Evolutionary conservation across 2,888 invertebrate genomes (phyloP), one percentile per base, ranked within the genome.

Genomic region (Dryadula phaetusa): DNA sequence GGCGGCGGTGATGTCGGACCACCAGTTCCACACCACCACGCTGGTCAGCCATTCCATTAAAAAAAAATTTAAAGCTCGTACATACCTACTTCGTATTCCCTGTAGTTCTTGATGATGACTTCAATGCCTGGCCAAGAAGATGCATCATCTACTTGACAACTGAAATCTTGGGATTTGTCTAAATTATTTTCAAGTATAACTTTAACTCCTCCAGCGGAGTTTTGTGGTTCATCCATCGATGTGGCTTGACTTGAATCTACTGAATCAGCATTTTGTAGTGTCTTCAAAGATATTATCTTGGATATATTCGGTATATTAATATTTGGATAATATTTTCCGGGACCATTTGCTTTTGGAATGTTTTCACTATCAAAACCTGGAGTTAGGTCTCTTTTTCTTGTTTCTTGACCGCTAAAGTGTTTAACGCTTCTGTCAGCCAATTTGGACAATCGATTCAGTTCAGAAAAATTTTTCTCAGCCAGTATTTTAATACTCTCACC

Each of bases 61-160:
- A n/a, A n/a, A n/a, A n/a, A 18, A 16, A 10, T 46, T 10, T 44
- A 44, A 16, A 20, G 3, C 2, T 46, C 12, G 5, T n/a, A 28
- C 16, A 77, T 84, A 95, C 95, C 94, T 87, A 86, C 83, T 70
- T 92, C 92, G 80, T 90, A 94, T 72, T 88, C 88, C 74, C 86
- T 92, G 77, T 93, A 95, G 46, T 88, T 90, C 72, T 86, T 90
- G 66, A 92, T 82, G n/a, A 94, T 76, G 8, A 85, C 85, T 52
- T 93, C 87, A 5, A 93, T 75, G 0, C 93, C 94, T 0, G 93
- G 89, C 94, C 94, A 94, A 37, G 78, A 76, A 14, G 76, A 67
- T 1, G 64, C 40, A 54, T 79, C 79, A 1, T 80, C 81, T 6
- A 79, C 83, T 74, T 89, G 89, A 62, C 87, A 84, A 10, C 77